phyloP scores from a whole-genome alignment of 2,113 vertebrate genomes.

The Notechis scutatus region DNA sequence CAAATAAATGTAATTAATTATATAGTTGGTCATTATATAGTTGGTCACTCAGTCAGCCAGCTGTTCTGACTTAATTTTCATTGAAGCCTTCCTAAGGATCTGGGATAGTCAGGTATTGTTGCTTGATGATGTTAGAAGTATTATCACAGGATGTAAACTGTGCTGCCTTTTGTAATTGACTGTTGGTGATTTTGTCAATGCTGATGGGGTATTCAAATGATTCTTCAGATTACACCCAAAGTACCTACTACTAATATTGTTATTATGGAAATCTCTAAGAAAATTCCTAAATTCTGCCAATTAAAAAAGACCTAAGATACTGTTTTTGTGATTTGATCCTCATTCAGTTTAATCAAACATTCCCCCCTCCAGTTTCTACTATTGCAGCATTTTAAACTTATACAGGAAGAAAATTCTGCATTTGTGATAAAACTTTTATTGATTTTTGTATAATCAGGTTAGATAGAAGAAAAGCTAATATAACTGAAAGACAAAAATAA shows the following conservation, averaged over 20 bases:
- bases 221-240: background rate
- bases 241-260: background rate
- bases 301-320: background rate
- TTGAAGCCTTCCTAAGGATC: background rate
- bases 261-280: background rate
- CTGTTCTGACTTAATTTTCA: background rate
- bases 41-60: no score
- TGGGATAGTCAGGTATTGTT: background rate
- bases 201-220: background rate
- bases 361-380: background rate
- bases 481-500: background rate
- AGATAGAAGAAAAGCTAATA: background rate
- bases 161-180: background rate
- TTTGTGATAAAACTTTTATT: background rate
- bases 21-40: background rate
- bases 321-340: background rate
- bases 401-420: background rate
- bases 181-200: background rate
- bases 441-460: background rate
- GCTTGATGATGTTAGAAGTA: background rate
- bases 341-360: background rate
- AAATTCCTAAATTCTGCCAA: background rate
- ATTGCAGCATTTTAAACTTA: background rate
- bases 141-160: background rate
- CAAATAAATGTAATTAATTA: background rate